A percentile compares a stretch with the other conserved stretches of the same genome.
Conservation (phyloP, 2,888 invertebrate genomes). For the Eulithis testata region DNA sequence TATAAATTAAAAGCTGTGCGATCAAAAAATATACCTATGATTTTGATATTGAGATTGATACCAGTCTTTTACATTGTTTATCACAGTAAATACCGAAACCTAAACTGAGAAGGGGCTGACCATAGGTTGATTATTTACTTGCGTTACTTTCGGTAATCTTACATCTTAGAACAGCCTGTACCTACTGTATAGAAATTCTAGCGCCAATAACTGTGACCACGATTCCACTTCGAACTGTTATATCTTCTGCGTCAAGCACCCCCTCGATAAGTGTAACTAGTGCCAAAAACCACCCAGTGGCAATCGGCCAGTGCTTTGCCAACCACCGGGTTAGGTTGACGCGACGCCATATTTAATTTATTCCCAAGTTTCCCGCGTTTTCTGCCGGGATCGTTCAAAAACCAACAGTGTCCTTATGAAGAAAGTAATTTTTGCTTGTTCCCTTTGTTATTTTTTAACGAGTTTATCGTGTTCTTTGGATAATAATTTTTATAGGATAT, state of each 20-base stretch:
- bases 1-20: too few species aligned
- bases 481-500: slow-evolving; percentile 77
- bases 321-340: slow-evolving; percentile 62
- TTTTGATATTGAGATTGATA: too few species aligned
- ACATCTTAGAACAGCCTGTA: slow-evolving; percentile 13
- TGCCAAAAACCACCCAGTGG: slow-evolving; percentile 65
- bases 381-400: slow-evolving; percentile 49
- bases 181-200: slow-evolving; percentile 43
- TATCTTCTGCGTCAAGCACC: slow-evolving; percentile 20
- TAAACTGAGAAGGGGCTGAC: too few species aligned
- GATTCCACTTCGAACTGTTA: slow-evolving; percentile 22
- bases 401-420: slow-evolving; percentile 72
- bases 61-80: too few species aligned
- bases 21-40: too few species aligned
- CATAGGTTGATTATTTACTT: too few species aligned
- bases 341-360: slow-evolving; percentile 44
- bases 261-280: slow-evolving; percentile 45
- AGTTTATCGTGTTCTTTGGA: slow-evolving; percentile 65
- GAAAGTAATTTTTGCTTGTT: slow-evolving; percentile 62
- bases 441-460: slow-evolving; percentile 58
- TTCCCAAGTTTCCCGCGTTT: slow-evolving; percentile 54
- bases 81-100: too few species aligned
- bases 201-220: slow-evolving; percentile 42
- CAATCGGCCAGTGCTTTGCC: slow-evolving; percentile 58
- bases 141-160: too few species aligned